Evolutionary conservation across 2,797 vertebrate species (phyloP), one percentile per base, ranked within the genome.

Genomic region (Onychomys leucogaster): DNA sequence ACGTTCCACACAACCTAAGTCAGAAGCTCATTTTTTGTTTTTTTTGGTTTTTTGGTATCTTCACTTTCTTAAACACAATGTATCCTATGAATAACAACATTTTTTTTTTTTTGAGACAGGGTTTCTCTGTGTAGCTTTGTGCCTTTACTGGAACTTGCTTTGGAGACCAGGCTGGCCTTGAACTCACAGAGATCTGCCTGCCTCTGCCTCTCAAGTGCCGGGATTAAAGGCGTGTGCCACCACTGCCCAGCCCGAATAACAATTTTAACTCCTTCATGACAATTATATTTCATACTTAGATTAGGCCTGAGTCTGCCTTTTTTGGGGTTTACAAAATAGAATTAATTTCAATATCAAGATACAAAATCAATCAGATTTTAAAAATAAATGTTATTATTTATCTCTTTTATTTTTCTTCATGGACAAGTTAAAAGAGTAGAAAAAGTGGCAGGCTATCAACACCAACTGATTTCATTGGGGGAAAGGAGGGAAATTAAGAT

Each of bases 191-290:
- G n/a, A n/a, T n/a, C n/a, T n/a, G n/a, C n/a, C n/a, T n/a, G n/a
- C n/a, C n/a, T n/a, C n/a, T n/a, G n/a, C n/a, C n/a, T n/a, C n/a
- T n/a, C n/a, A n/a, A n/a, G n/a, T n/a, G n/a, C n/a, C n/a, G n/a
- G n/a, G n/a, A n/a, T n/a, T n/a, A n/a, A n/a, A n/a, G n/a, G n/a
- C n/a, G n/a, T n/a, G n/a, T n/a, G n/a, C n/a, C n/a, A n/a, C n/a
- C n/a, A n/a, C n/a, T n/a, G n/a, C n/a, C n/a, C n/a, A n/a, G n/a
- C n/a, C n/a, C n/a, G n/a, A n/a, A n/a, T n/a, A n/a, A n/a, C n/a
- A n/a, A n/a, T n/a, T n/a, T 96, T 96, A 96, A 96, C 49, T 94
- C 37, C 32, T 95, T 95, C 29, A 2, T 94, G 23, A 78, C 87
- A 75, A 23, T 14, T 96, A 46, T 73, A 77, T 90, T 57, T 71